Evolutionary conservation across 2,888 invertebrate species (phyloP).

Genomic region (Ecdyonurus torrentis): DNA sequence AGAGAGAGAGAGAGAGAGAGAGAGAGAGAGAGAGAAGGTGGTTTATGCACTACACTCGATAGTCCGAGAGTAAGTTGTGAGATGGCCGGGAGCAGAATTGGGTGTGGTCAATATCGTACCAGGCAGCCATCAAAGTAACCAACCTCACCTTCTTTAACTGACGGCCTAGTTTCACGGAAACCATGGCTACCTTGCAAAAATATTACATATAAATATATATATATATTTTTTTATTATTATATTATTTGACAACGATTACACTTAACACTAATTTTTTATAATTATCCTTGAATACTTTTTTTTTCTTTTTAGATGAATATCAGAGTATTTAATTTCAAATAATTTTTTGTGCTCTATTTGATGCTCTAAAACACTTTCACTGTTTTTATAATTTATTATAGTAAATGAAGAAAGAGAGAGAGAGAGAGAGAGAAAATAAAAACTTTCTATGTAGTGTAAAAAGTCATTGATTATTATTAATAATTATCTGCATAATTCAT

Average conservation of each 20-base stretch:
- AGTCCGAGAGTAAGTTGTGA: neutral
- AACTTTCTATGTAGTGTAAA: neutral
- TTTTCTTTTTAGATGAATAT: no score
- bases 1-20: no score
- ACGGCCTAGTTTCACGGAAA: neutral
- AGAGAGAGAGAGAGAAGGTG: no score
- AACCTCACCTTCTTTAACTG: neutral
- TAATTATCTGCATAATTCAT: neutral
- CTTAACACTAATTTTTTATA: neutral
- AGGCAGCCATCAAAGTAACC: no score
- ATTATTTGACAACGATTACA: neutral
- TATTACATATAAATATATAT: neutral
- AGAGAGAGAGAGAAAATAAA: no score
- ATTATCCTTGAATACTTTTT: neutral
- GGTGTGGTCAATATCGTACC: neutral
- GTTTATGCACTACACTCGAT: no score
- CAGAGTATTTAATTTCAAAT: neutral
- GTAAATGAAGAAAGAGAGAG: no score
- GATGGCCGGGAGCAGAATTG: neutral
- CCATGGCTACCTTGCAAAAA: neutral
- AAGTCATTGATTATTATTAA: neutral
- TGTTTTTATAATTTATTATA: no score
- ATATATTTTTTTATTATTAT: neutral
- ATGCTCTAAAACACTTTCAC: neutral
- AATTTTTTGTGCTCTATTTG: neutral